Evolutionary conservation across 2,797 vertebrate species (phyloP).

Genomic region (Leuciscus waleckii): DNA sequence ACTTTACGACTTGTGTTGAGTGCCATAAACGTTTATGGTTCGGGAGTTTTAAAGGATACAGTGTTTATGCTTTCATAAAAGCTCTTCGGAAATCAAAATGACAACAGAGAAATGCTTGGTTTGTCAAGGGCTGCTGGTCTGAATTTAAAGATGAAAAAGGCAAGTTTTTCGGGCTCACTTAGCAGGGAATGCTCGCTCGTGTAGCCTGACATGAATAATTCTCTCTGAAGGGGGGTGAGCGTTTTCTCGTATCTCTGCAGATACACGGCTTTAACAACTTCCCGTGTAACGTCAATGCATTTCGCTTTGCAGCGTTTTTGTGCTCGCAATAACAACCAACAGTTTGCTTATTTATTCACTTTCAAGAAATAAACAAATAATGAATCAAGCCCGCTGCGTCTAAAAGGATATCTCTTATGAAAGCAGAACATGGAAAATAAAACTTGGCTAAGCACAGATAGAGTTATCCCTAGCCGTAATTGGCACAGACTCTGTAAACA

Average conservation of each 20-base stretch:
- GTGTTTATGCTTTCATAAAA: slow-evolving; percentile 34
- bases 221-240: slow-evolving; percentile 35
- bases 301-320: slow-evolving; percentile 34
- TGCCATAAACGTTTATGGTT: slow-evolving; percentile 29
- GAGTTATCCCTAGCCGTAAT: slow-evolving; percentile 25
- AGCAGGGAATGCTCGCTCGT: slow-evolving; percentile 47
- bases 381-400: slow-evolving; percentile 18
- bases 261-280: slow-evolving; percentile 53
- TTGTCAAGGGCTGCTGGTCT: slow-evolving; percentile 48
- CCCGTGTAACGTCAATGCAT: slow-evolving; percentile 48
- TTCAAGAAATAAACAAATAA: slow-evolving; percentile 52
- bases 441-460: slow-evolving; percentile 27
- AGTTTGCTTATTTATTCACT: slow-evolving; percentile 48
- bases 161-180: slow-evolving; percentile 48
- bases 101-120: slow-evolving; percentile 45
- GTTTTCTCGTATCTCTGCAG: slow-evolving; percentile 43
- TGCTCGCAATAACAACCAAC: slow-evolving; percentile 32
- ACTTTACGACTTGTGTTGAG: slow-evolving; percentile 17
- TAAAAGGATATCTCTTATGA: slow-evolving; percentile 31
- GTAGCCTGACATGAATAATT: slow-evolving; percentile 60
- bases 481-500: slow-evolving; percentile 36
- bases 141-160: slow-evolving; percentile 49
- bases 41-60: not conserved
- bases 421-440: not conserved
- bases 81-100: slow-evolving; percentile 38